Base-by-base conservation (phyloP, 2,888 invertebrate species). In the Platycnemis pennipes region DNA sequence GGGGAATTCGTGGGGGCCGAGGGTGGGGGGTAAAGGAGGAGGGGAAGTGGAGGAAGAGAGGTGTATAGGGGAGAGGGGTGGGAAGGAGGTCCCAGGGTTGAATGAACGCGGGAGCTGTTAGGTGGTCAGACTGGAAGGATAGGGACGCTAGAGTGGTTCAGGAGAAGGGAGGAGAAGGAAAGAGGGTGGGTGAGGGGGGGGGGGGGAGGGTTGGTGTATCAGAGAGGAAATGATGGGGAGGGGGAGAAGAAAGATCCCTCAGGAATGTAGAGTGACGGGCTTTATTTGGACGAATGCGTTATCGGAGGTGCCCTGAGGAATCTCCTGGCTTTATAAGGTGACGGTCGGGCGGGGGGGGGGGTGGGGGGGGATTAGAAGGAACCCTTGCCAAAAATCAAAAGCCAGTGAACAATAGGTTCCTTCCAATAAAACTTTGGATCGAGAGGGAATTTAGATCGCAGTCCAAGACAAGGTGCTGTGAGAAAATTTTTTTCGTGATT, bases 51-150 rank as follows among this genome's bases (percentile, higher is more conserved):
- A 7, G 69, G 69, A 63, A 49, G 63, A 26, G n/a, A 13, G 49
- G 49, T 13, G 49, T 49, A 49, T 5, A 8, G n/a, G 49, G 49
- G 49, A 49, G 49, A 49, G n/a, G n/a, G n/a, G n/a, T n/a, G n/a
- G n/a, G n/a, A n/a, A n/a, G 69, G 69, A 77, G 31, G 31, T 0
- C 69, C 13, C 2, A 31, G 69, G 69, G 69, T 77, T 77, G 69
- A 77, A 77, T 77, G 69, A 77, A 77, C 69, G 69, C 37, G 69
- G 69, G 37, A 77, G 69, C 31, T 31, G 69, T 31, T 31, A 77
- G 69, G 63, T 63, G 69, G 69, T 77, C 69, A 37, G 69, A 77
- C 69, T 77, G 69, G 69, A 77, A 77, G 69, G 69, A 7, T 37
- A 37, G 5, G n/a, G 31, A 37, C 19, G 69, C 7, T 26, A 26